Evolutionary conservation across 2,113 vertebrate genomes (phyloP).

Genomic region (Tor tambroides): DNA sequence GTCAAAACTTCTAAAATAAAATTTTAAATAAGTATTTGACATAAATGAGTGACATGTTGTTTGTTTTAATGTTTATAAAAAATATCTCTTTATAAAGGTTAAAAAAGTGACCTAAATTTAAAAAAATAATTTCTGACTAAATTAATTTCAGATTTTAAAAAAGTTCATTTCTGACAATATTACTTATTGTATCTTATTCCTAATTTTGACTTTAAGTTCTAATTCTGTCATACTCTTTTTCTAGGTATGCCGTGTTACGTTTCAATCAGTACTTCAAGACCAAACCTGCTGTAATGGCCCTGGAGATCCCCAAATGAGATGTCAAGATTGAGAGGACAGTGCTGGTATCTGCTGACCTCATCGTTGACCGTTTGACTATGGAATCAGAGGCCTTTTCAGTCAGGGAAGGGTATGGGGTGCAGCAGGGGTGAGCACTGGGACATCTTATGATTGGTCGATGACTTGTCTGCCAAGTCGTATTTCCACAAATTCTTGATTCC

Average conservation of each 20-base stretch:
- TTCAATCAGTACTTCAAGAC: conserved; percentile 96
- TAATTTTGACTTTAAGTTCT: background rate
- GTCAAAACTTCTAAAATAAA: too few species aligned
- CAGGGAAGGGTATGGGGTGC: conserved; percentile 22
- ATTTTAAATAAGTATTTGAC: too few species aligned
- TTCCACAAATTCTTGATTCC: conserved; percentile 33
- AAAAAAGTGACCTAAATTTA: background rate
- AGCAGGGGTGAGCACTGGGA: conserved; percentile 11
- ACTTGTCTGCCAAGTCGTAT: background rate
- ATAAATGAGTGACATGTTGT: background rate
- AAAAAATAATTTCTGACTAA: too few species aligned
- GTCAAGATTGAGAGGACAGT: background rate
- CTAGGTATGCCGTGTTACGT: conserved; percentile 91
- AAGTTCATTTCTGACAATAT: background rate
- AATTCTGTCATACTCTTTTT: background rate
- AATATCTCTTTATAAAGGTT: background rate
- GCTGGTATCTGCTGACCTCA: conserved; percentile 9
- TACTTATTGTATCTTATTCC: background rate
- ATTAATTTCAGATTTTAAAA: too few species aligned
- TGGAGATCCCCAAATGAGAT: conserved; percentile 85
- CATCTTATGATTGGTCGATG: background rate
- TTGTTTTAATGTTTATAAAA: background rate
- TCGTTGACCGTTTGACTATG: conserved; percentile 17
- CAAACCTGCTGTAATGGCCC: conserved; percentile 87
- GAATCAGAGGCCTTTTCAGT: conserved; percentile 45